phyloP scores from a whole-genome alignment of 35 echinoderm and acorn worm genomes.

The Chiridota heheva region DNA sequence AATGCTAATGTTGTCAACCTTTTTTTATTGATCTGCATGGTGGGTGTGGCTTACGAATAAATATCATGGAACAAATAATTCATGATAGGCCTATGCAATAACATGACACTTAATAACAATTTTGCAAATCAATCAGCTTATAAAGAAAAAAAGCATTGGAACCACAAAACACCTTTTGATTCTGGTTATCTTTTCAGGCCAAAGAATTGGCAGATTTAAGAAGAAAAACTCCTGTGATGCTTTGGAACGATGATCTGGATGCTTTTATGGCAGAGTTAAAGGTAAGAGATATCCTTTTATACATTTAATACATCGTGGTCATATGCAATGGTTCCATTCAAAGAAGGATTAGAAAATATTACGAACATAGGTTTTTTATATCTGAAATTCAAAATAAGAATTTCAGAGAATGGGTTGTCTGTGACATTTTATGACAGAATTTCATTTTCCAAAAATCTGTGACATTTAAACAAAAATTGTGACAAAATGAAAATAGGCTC shows the following conservation, averaged over 20 bases:
- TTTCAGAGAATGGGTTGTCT: background rate
- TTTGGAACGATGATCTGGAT: conserved; percentile 88
- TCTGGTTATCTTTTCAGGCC: conserved; percentile 48
- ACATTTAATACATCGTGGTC: background rate
- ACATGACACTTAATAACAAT: no score
- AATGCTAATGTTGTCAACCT: no score
- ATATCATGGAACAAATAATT: no score
- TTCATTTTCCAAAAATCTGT: no score
- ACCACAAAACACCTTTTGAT: no score
- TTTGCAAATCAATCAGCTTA: no score
- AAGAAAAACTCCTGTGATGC: conserved; percentile 80
- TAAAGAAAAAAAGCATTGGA: no score
- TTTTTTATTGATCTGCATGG: no score
- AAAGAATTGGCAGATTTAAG: conserved; percentile 68
- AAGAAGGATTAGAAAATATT: background rate
- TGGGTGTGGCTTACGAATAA: no score
- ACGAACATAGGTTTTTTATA: background rate
- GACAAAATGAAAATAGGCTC: no score
- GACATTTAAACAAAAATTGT: background rate
- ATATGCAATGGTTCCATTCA: background rate
- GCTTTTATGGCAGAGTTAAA: conserved; percentile 68
- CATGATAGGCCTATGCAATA: no score
- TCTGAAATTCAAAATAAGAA: background rate
- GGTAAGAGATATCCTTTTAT: conserved; percentile 46
- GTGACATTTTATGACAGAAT: no score